These are phyloP conservation scores for Euphonia xanthogaster DNA, from an alignment of 2,797 vertebrate genomes.

Conservation along the genomic window DNA sequence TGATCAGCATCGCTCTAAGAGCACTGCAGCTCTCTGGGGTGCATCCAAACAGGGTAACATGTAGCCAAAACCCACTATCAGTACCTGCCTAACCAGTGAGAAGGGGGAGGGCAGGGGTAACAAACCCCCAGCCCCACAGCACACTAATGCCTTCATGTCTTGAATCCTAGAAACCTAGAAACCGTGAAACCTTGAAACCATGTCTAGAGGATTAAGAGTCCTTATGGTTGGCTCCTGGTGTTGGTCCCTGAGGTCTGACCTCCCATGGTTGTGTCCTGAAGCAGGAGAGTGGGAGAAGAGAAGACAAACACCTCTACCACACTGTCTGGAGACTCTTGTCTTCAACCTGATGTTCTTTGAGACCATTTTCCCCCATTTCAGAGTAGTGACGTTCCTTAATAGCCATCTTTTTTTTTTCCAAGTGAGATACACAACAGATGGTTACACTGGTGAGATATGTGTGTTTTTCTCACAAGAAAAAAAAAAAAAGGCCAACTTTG, in stretches of 20 bases:
- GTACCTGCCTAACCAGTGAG: neutral
- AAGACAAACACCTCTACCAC: neutral
- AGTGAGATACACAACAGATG: constrained; percentile 8
- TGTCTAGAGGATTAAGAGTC: neutral
- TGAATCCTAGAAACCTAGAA: neutral
- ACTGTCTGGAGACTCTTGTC: neutral
- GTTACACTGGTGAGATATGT: neutral
- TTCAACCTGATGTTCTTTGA: neutral
- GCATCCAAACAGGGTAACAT: neutral
- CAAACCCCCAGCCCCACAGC: neutral
- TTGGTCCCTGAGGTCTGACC: neutral
- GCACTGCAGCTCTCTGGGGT: neutral
- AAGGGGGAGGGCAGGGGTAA: neutral
- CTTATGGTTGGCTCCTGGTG: fast-evolving
- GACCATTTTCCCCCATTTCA: neutral
- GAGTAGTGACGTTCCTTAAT: neutral
- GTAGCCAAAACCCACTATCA: too few species aligned
- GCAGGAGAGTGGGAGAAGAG: neutral
- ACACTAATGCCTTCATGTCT: neutral
- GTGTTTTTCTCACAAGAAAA: neutral
- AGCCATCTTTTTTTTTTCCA: neutral
- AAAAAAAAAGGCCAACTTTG: neutral
- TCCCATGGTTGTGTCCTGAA: neutral
- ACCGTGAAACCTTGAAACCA: neutral
- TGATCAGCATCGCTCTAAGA: fast-evolving